A percentile compares a stretch with the other conserved stretches of the same genome.
Conservation (phyloP, 2,113 vertebrate genomes). For the Scalopus aquaticus region DNA sequence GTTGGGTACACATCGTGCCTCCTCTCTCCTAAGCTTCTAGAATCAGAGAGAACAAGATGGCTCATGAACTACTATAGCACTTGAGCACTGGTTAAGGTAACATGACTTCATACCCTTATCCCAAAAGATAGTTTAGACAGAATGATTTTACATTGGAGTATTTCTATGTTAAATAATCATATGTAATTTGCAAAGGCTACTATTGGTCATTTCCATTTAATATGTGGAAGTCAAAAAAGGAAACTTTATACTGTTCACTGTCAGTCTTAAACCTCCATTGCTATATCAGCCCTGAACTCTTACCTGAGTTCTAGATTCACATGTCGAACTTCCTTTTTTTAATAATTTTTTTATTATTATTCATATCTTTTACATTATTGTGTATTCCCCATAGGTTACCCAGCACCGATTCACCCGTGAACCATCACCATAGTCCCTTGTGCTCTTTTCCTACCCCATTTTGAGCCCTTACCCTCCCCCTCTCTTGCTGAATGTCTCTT, state of each 20-base stretch:
- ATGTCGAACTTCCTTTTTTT: background rate
- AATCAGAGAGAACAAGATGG: background rate
- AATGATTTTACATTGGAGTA: background rate
- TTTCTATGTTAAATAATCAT: background rate
- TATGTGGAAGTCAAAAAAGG: background rate
- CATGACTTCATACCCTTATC: background rate
- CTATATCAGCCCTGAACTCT: background rate
- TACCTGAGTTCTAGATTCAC: background rate
- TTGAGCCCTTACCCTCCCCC: too few relatives aligned
- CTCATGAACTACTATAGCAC: background rate
- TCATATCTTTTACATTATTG: too few relatives aligned
- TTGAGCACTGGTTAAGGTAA: background rate
- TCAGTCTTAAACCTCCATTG: background rate
- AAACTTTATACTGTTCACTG: background rate
- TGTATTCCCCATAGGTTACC: too few relatives aligned
- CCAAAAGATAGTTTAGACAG: background rate
- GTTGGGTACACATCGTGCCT: background rate
- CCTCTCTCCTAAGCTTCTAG: background rate
- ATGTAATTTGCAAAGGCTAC: background rate
- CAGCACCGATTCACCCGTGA: too few relatives aligned
- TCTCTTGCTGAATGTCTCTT: too few relatives aligned
- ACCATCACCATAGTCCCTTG: too few relatives aligned
- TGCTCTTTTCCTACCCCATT: too few relatives aligned
- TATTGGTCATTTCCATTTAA: background rate
- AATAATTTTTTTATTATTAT: too few relatives aligned